Evolutionary conservation across 1,140 invertebrate genomes (phyloP).

Genomic region (Pseudomyrmex gracilis): DNA sequence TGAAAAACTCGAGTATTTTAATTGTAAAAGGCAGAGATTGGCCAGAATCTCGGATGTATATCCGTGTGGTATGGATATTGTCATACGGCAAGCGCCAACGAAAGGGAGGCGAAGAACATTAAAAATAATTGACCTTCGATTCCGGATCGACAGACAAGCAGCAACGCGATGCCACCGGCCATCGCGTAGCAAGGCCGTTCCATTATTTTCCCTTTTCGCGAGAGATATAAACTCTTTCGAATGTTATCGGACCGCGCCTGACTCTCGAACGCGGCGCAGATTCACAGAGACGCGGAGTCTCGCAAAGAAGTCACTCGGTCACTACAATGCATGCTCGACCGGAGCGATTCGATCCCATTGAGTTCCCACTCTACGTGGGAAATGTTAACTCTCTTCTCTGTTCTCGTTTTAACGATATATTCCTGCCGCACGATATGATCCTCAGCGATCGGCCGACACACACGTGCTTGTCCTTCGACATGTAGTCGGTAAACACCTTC

Average conservation of each 20-base stretch:
- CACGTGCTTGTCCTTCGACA: constrained; percentile 30
- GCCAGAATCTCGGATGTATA: constrained; percentile 5
- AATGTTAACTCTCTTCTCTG: constrained; percentile 12
- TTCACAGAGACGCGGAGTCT: neutral
- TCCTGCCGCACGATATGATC: constrained; percentile 24
- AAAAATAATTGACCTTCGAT: constrained; percentile 71
- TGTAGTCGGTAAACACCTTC: constrained; percentile 26
- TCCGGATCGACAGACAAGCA: constrained; percentile 56
- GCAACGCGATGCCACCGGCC: constrained; percentile 36
- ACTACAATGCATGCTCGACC: neutral
- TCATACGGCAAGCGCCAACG: constrained; percentile 14
- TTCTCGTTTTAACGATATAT: constrained; percentile 20
- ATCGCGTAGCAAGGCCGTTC: constrained; percentile 38
- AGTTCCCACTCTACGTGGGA: constrained; percentile 13
- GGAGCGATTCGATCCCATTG: constrained; percentile 8
- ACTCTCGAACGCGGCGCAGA: neutral
- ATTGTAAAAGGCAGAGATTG: constrained; percentile 15
- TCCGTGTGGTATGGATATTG: neutral
- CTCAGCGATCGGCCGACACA: neutral
- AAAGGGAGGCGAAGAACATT: constrained; percentile 46
- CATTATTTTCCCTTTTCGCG: constrained; percentile 45
- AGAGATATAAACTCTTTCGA: constrained; percentile 37
- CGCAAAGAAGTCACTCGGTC: neutral
- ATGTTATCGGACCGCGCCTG: constrained; percentile 24
- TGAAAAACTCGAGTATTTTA: neutral